Evolutionary conservation across 2,888 invertebrate species (phyloP), one percentile per base, ranked within the genome.

Genomic region (Aporophyla nigra): DNA sequence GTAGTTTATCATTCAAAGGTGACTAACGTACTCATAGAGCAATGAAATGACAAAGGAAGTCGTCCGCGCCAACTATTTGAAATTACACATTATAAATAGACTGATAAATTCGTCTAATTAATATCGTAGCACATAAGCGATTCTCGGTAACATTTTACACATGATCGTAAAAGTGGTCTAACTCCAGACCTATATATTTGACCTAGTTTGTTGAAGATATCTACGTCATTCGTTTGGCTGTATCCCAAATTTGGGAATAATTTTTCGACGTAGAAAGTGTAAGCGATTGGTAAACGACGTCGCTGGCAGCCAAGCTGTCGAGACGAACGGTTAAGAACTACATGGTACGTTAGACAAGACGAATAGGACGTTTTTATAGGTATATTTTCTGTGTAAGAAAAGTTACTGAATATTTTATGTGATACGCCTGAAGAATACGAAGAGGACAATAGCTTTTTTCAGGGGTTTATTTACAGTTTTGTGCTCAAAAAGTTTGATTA

Each of bases 211-310:
- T 86, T 89, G 88, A 89, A 92, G 72, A 89, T 84, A 86, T 80
- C 89, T 92, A 94, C 93, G 95, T 93, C 93, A 94, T 88, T 84
- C 70, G 83, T 92, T 95, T 95, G 95, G 95, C 93, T 85, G 86
- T 90, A 91, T 92, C 91, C 95, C 95, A 95, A 94, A 91, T 93
- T 93, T 92, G 88, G 90, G 89, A 91, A 91, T 88, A 82, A 84
- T 88, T 86, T 88, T 88, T 90, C 86, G 76, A 51, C 78, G 88
- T 88, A 83, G 88, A 87, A 83, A 86, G 87, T 82, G 74, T 74
- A 83, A 83, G 71, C 77, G 68, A 58, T 71, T 71, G n/a, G 7
- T 71, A 63, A 63, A 69, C 59, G 82, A 58, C 67, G 72, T 53
- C 58, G 82, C 43, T 68, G 78, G 63, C 40, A 71, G 78, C 53